Percentiles rank a stretch among this genome's conserved stretches.
These are phyloP conservation scores for Cynoglossus semilaevis DNA, from an alignment of 2,113 vertebrate species.

Conservation along the genomic window DNA sequence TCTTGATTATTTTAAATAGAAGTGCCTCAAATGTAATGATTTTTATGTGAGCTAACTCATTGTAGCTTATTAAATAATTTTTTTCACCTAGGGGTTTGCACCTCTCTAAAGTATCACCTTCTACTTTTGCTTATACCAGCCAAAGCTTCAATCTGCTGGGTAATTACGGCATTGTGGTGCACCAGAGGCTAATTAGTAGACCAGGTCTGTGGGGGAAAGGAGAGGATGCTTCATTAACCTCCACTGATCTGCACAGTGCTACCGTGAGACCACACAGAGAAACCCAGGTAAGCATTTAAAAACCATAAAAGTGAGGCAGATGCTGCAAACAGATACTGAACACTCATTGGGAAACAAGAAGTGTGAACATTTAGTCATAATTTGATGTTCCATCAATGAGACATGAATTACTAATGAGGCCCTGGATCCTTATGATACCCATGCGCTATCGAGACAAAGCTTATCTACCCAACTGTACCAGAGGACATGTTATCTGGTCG, in stretches of 20 bases:
- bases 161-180: constrained; percentile 58
- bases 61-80: background rate
- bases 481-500: too few relatives aligned
- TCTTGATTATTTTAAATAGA: background rate
- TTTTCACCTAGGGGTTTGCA: constrained; percentile 1
- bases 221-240: constrained; percentile 68
- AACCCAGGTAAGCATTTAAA: constrained; percentile 19
- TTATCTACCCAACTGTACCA: too few relatives aligned
- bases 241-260: constrained; percentile 18
- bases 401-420: too few relatives aligned
- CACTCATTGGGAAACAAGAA: background rate
- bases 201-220: constrained; percentile 53
- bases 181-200: constrained; percentile 65
- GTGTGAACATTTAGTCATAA: background rate
- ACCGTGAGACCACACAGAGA: constrained; percentile 10
- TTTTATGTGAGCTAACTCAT: background rate
- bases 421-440: too few relatives aligned
- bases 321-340: background rate
- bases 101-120: constrained; percentile 5
- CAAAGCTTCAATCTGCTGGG: constrained; percentile 30
- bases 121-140: constrained; percentile 21
- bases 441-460: background rate
- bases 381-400: too few relatives aligned
- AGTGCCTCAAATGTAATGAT: background rate
- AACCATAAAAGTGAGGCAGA: background rate